Evolutionary conservation across 2,797 vertebrate species (phyloP).

Genomic region (Halcyon leucocephala): DNA sequence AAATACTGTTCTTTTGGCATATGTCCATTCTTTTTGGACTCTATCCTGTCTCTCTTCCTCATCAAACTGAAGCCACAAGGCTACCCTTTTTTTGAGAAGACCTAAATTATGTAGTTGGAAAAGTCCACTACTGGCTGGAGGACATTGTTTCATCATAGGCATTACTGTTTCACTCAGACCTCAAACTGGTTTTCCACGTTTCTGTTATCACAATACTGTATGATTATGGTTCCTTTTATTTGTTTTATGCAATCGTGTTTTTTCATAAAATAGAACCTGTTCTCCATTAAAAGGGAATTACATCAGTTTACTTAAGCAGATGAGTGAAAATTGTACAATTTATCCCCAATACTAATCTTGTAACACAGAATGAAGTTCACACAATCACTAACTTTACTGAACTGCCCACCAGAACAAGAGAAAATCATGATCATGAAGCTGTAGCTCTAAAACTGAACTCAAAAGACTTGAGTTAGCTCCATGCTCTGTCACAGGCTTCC

Average conservation of each 20-base stretch:
- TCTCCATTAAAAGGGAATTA: conserved; percentile 18
- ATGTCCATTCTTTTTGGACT: not conserved
- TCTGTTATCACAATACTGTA: conserved; percentile 30
- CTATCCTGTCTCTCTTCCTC: not conserved
- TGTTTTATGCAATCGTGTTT: conserved; percentile 15
- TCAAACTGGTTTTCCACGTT: conserved; percentile 49
- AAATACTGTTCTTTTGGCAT: not conserved
- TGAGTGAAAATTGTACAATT: not conserved
- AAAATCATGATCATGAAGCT: not conserved
- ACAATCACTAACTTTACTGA: not conserved
- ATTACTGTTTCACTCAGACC: conserved; percentile 12
- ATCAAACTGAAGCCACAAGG: conserved; percentile 22
- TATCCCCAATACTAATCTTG: not conserved
- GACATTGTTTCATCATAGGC: conserved; percentile 6
- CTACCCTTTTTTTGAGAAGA: conserved; percentile 30
- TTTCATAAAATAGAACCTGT: not conserved
- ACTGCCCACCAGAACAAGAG: not conserved
- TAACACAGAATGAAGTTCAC: not conserved
- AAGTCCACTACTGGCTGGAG: conserved; percentile 10
- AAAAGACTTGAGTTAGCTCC: not conserved
- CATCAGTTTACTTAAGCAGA: not conserved
- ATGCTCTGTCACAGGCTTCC: not conserved
- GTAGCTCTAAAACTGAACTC: not conserved
- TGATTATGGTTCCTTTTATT: conserved; percentile 18
- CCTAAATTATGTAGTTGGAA: conserved; percentile 56